phyloP scores from a whole-genome alignment of 2,888 invertebrate species.

The Athripsodes cinereus region DNA sequence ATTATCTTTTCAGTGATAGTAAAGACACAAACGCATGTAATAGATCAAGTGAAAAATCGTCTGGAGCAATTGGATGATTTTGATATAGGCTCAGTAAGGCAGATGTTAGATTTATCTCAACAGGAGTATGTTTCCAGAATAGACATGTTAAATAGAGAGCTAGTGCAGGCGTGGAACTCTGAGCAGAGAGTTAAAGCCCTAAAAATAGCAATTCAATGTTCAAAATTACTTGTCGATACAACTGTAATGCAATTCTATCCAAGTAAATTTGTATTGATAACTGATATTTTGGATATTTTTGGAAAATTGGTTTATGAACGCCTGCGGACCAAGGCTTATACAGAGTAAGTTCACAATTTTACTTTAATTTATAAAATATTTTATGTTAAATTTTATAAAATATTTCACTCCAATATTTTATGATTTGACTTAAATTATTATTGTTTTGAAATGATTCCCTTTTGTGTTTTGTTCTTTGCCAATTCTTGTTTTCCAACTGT shows the following conservation, averaged over 20 bases:
- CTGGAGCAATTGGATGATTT: conserved; percentile 92
- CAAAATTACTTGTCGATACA: conserved; percentile 85
- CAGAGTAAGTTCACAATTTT: conserved; percentile 38
- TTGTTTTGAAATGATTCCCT: too few species aligned
- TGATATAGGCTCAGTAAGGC: conserved; percentile 82
- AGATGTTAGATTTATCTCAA: conserved; percentile 85
- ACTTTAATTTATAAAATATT: too few species aligned
- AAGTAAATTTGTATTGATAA: conserved; percentile 94
- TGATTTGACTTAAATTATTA: too few species aligned
- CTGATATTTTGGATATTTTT: conserved; percentile 93
- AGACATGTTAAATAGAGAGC: conserved; percentile 84
- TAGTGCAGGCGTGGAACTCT: conserved; percentile 87
- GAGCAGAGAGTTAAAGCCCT: conserved; percentile 93
- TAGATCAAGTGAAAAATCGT: conserved; percentile 84
- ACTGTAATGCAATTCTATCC: conserved; percentile 94
- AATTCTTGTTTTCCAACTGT: too few species aligned
- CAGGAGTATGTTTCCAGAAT: conserved; percentile 87
- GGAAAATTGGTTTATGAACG: conserved; percentile 84
- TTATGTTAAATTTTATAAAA: too few species aligned
- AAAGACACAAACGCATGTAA: conserved; percentile 72
- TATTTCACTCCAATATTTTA: too few species aligned
- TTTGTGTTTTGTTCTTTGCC: too few species aligned
- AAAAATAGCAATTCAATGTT: conserved; percentile 96
- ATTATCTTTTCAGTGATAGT: conserved; percentile 58
- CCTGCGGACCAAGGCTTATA: conserved; percentile 67